Percentiles rank a stretch among this genome's conserved stretches.
Evolutionary conservation across 2,113 vertebrate species (phyloP).

Genomic region (Albula glossodonta): DNA sequence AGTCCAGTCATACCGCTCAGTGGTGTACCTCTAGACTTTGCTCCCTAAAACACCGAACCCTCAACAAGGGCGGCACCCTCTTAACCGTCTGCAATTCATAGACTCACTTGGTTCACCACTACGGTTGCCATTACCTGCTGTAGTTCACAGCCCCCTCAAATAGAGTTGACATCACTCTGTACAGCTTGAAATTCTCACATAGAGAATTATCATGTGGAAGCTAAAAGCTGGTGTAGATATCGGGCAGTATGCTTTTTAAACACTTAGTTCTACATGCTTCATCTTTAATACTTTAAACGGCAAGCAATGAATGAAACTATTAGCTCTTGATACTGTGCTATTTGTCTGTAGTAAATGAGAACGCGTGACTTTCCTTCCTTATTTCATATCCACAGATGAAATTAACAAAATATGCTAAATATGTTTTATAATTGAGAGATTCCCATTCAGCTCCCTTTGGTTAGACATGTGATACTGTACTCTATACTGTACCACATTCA

Average conservation of each 20-base stretch:
- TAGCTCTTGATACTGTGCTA: background rate
- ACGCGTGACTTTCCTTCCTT: background rate
- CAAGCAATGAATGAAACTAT: background rate
- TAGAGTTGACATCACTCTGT: constrained; percentile 6
- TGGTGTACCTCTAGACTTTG: background rate
- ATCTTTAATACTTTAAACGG: background rate
- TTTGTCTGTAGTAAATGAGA: background rate
- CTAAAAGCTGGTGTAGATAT: background rate
- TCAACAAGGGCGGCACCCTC: background rate
- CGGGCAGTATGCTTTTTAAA: background rate
- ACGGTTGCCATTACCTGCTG: background rate
- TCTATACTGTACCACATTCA: no score
- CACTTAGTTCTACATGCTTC: background rate
- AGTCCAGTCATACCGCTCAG: background rate
- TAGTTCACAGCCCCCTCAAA: background rate
- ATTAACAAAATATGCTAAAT: background rate
- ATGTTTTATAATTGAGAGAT: background rate
- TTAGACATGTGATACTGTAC: background rate
- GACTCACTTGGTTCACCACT: background rate
- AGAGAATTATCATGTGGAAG: background rate
- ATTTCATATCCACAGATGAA: background rate
- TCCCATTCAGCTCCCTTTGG: background rate
- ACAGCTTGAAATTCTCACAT: background rate
- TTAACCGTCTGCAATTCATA: background rate
- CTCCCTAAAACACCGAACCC: background rate